These are phyloP conservation scores for Pristionchus japonicus DNA, from an alignment of 2,888 invertebrate species.

Conservation along the genomic window DNA sequence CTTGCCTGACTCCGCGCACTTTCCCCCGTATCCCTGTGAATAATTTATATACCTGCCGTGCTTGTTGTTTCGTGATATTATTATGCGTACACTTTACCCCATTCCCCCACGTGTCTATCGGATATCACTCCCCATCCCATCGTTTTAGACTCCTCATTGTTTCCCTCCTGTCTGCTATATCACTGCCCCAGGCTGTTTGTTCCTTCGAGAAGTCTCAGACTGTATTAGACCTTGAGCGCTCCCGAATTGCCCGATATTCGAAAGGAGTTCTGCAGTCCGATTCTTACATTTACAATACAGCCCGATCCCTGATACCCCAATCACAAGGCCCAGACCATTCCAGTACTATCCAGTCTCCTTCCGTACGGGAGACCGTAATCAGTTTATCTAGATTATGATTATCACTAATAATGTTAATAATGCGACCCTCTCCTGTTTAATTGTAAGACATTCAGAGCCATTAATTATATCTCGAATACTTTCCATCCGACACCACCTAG, in stretches of 20 bases:
- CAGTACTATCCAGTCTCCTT: not conserved
- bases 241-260: constrained; percentile 41
- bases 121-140: not conserved
- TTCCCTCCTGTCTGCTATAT: not conserved
- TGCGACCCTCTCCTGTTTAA: not conserved
- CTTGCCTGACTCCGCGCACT: not conserved
- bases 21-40: constrained; percentile 28
- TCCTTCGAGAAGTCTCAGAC: not conserved
- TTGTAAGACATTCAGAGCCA: not conserved
- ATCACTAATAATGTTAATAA: not conserved
- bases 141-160: not conserved
- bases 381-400: not conserved
- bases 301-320: not conserved
- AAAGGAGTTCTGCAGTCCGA: constrained; percentile 34
- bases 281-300: not conserved
- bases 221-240: constrained; percentile 23
- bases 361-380: constrained; percentile 23
- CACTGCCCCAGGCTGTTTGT: not conserved
- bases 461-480: constrained; percentile 2
- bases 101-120: not conserved
- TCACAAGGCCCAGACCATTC: not conserved
- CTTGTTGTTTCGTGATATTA: not conserved
- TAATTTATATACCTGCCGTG: not conserved
- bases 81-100: not conserved
- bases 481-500: too few species aligned